Percentiles rank a stretch among this genome's conserved stretches.
These are phyloP conservation scores for Sitodiplosis mosellana DNA, from an alignment of 1,140 invertebrate species.

Conservation along the genomic window DNA sequence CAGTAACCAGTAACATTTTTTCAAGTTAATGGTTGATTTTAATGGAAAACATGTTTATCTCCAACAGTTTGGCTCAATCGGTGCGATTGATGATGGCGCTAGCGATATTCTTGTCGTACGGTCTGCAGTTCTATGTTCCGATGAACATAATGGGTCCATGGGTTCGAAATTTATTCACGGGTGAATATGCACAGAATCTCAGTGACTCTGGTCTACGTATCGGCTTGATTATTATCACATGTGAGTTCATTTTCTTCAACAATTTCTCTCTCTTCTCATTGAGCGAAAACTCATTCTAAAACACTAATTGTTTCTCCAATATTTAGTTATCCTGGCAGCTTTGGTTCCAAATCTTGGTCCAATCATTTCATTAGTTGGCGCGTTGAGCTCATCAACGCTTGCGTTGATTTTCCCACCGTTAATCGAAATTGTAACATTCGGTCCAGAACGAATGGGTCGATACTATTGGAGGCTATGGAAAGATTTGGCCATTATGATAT, in stretches of 20 bases:
- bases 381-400: constrained; percentile 71
- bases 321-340: constrained; percentile 63
- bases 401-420: constrained; percentile 82
- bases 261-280: constrained; percentile 2
- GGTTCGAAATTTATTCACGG: constrained; percentile 38
- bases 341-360: constrained; percentile 67
- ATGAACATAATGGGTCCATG: constrained; percentile 73
- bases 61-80: constrained; percentile 54
- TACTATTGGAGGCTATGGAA: constrained; percentile 46
- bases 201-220: constrained; percentile 51
- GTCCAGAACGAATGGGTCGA: constrained; percentile 40
- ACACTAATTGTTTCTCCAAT: constrained; percentile 2
- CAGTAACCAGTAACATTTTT: too few species aligned
- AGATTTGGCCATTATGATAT: constrained; percentile 47
- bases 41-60: not conserved
- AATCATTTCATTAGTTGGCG: constrained; percentile 80
- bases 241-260: constrained; percentile 34
- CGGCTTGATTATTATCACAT: constrained; percentile 54
- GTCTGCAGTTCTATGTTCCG: constrained; percentile 83
- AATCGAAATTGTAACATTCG: constrained; percentile 72
- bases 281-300: not conserved
- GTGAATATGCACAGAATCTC: constrained; percentile 33
- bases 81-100: constrained; percentile 68
- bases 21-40: constrained; percentile 3
- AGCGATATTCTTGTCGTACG: constrained; percentile 73